phyloP scores from a whole-genome alignment of 2,888 invertebrate genomes.

The Drosophila austrosaltans region DNA sequence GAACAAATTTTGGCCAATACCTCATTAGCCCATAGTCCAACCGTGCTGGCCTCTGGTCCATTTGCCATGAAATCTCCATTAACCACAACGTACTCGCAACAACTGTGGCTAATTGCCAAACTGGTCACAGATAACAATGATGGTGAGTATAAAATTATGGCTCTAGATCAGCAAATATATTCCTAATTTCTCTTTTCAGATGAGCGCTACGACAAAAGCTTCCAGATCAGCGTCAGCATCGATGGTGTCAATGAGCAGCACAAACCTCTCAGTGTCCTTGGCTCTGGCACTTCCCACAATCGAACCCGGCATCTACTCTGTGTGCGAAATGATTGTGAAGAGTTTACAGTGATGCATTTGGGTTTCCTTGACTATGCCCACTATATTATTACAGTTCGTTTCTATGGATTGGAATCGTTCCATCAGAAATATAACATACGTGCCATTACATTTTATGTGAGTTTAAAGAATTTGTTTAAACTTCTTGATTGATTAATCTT shows the following conservation, averaged over 20 bases:
- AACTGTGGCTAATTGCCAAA: slow-evolving; percentile 95
- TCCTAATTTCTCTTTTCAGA: slow-evolving; percentile 84
- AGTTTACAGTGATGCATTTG: slow-evolving; percentile 93
- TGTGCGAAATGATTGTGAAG: slow-evolving; percentile 91
- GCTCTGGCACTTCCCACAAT: slow-evolving; percentile 88
- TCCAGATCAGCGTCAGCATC: slow-evolving; percentile 92
- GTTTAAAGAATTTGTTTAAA: slow-evolving; percentile 81
- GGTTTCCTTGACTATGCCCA: slow-evolving; percentile 94
- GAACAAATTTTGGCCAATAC: slow-evolving; percentile 84
- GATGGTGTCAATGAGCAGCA: slow-evolving; percentile 92
- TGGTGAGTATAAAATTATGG: slow-evolving; percentile 84
- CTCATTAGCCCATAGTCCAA: slow-evolving; percentile 84
- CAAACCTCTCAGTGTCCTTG: slow-evolving; percentile 87
- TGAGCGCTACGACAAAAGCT: slow-evolving; percentile 95
- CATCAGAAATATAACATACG: slow-evolving; percentile 93
- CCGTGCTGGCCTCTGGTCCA: slow-evolving; percentile 90
- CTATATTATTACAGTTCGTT: slow-evolving; percentile 92
- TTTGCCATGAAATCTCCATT: slow-evolving; percentile 93
- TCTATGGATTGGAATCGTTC: slow-evolving; percentile 93
- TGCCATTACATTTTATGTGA: slow-evolving; percentile 93
- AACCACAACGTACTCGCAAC: slow-evolving; percentile 94
- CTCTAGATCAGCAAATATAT: neutral
- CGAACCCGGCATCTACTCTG: slow-evolving; percentile 93
- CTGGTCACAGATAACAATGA: slow-evolving; percentile 92
- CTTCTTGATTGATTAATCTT: no score